Conservation (phyloP, 2,113 vertebrate species). For the Montifringilla adamsi region DNA sequence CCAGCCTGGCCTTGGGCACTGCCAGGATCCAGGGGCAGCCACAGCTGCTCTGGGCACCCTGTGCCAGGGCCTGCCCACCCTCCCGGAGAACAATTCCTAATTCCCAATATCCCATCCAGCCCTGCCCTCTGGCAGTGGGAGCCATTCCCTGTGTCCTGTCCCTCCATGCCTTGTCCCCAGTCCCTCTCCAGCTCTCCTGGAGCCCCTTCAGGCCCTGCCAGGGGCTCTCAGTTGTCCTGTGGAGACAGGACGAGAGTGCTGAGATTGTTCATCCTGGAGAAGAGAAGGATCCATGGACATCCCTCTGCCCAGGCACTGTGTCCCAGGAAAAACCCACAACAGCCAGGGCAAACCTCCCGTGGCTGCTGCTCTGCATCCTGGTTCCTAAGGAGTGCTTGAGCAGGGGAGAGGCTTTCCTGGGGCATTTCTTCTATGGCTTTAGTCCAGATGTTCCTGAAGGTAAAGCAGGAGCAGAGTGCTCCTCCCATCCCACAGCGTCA, state of each 20-base stretch:
- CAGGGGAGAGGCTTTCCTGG: background rate
- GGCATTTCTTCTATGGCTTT: background rate
- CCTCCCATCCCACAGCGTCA: background rate
- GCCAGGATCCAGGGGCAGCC: background rate
- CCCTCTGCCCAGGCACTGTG: background rate
- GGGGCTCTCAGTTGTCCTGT: background rate
- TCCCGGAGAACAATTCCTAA: background rate
- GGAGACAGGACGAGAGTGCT: background rate
- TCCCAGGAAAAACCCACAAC: background rate
- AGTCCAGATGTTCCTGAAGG: background rate
- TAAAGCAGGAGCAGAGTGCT: background rate
- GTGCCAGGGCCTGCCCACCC: background rate
- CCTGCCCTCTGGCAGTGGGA: background rate
- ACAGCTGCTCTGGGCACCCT: background rate
- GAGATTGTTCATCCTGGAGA: background rate
- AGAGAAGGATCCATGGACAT: background rate
- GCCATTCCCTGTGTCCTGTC: background rate
- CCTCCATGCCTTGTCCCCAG: background rate
- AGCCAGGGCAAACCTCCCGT: accelerated
- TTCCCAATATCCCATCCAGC: background rate
- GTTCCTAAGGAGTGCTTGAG: background rate
- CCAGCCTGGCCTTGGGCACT: background rate
- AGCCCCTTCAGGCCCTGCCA: background rate
- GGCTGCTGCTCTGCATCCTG: background rate
- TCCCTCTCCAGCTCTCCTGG: background rate